Percentiles rank a stretch among this genome's conserved stretches.
Evolutionary conservation across 2,888 invertebrate species (phyloP).

Genomic region (Chymomyza procnemis): DNA sequence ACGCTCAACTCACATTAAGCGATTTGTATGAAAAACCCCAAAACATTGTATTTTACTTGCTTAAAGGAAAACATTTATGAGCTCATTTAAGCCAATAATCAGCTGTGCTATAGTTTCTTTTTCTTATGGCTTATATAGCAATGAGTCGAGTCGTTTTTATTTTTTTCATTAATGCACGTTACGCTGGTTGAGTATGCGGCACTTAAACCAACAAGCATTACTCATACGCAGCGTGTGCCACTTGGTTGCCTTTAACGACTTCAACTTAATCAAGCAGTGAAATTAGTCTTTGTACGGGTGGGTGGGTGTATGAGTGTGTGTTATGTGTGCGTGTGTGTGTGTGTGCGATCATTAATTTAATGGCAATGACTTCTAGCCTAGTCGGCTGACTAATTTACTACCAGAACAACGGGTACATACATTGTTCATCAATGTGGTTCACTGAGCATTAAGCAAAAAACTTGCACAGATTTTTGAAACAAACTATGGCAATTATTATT

Average conservation of each 20-base stretch:
- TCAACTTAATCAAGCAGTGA: constrained; percentile 68
- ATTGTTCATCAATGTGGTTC: neutral
- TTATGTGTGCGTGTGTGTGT: constrained; percentile 32
- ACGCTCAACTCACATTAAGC: constrained; percentile 25
- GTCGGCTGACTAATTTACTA: neutral
- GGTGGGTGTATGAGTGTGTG: constrained; percentile 47
- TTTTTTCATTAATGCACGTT: neutral
- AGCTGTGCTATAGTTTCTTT: neutral
- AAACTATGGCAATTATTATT: neutral
- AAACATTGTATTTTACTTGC: neutral
- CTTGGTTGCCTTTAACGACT: constrained; percentile 61
- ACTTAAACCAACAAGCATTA: constrained; percentile 57
- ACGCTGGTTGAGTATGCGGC: constrained; percentile 14
- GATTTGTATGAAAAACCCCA: too few species aligned
- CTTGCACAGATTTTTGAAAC: neutral
- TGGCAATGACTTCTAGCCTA: constrained; percentile 31
- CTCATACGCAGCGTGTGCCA: constrained; percentile 68
- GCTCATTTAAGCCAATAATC: neutral
- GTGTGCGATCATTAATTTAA: constrained; percentile 67
- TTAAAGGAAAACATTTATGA: neutral
- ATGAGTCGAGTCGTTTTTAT: too few species aligned
- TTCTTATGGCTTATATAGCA: neutral
- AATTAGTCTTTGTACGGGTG: constrained; percentile 52
- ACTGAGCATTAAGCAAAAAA: neutral
- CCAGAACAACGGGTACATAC: neutral